Percentiles rank a stretch among this genome's conserved stretches.
phyloP scores from a whole-genome alignment of 2,797 vertebrate genomes.

The Rhyacichthys aspro region DNA sequence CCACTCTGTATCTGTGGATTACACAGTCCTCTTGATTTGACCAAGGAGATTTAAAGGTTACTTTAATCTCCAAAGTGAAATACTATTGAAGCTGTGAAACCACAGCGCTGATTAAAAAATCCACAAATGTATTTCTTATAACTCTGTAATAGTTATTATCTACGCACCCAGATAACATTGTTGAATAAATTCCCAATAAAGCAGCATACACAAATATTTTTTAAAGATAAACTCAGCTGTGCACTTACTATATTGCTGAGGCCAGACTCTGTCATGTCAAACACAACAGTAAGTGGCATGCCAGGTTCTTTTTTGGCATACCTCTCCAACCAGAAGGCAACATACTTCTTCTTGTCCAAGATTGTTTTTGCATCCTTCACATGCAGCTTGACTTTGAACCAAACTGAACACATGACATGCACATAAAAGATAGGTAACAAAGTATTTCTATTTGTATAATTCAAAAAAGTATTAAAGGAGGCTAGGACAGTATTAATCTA shows the following conservation, averaged over 20 bases:
- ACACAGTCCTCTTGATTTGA: slow-evolving; percentile 65
- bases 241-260: slow-evolving; percentile 92
- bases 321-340: slow-evolving; percentile 96
- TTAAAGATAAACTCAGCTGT: too few species aligned
- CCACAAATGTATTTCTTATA: not conserved
- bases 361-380: slow-evolving; percentile 88
- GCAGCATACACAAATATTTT: too few species aligned
- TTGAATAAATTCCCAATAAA: too few species aligned
- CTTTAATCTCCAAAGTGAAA: slow-evolving; percentile 76
- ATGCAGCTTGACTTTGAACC: slow-evolving; percentile 94
- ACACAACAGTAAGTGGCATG: slow-evolving; percentile 93
- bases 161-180: too few species aligned
- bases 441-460: not conserved
- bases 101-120: slow-evolving; percentile 20
- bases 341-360: slow-evolving; percentile 92
- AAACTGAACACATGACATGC: slow-evolving; percentile 84
- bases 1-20: slow-evolving; percentile 66
- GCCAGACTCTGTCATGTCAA: slow-evolving; percentile 95
- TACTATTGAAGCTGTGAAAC: slow-evolving; percentile 57
- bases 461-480: not conserved
- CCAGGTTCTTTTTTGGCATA: slow-evolving; percentile 93
- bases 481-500: not conserved
- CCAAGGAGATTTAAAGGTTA: slow-evolving; percentile 79
- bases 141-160: not conserved
- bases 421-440: not conserved